Evolutionary conservation across 2,113 vertebrate species (phyloP).

Genomic region (Nyctibius bracteatus): DNA sequence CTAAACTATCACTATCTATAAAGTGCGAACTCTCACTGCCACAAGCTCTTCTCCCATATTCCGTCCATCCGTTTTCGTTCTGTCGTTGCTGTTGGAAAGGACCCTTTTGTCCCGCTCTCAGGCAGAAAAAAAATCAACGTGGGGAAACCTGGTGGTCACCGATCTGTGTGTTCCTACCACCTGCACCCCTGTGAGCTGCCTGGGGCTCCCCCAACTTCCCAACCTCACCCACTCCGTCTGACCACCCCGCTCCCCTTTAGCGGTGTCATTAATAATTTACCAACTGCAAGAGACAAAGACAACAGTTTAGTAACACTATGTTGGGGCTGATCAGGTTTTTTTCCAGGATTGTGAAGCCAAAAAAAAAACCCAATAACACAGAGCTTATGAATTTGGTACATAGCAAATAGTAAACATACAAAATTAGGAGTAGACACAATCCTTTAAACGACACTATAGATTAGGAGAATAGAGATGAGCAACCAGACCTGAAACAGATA

Average conservation of each 20-base stretch:
- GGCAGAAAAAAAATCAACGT: background rate
- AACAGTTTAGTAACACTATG: background rate
- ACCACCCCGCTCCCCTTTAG: background rate
- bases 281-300: slow-evolving; percentile 62
- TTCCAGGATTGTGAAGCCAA: background rate
- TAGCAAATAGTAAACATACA: background rate
- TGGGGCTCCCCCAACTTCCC: background rate
- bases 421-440: background rate
- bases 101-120: background rate
- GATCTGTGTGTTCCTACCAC: background rate
- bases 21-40: slow-evolving; percentile 2
- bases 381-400: background rate
- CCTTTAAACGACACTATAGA: background rate
- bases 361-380: background rate
- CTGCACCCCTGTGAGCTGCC: background rate
- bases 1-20: background rate
- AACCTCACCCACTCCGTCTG: background rate
- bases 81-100: background rate
- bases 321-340: background rate
- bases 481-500: background rate
- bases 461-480: background rate
- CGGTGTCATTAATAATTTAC: slow-evolving; percentile 61
- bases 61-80: slow-evolving; percentile 21
- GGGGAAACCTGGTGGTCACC: background rate
- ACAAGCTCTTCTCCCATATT: background rate